phyloP scores from a whole-genome alignment of 1,140 invertebrate genomes.

The Bombus ignitus region DNA sequence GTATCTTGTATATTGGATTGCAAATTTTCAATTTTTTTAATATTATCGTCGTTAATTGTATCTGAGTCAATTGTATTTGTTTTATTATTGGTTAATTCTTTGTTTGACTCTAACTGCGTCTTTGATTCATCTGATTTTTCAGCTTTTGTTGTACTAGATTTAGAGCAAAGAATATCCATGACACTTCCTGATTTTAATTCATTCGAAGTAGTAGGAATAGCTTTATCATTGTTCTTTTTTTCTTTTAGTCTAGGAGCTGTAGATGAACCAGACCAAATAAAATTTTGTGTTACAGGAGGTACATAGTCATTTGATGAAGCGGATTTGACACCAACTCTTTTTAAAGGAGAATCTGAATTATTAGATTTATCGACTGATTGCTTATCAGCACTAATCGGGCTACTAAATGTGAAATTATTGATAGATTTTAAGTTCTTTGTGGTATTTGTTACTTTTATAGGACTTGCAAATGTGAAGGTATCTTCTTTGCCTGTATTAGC shows the following conservation, averaged over 20 bases:
- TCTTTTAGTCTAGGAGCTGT: conserved; percentile 73
- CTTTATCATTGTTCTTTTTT: conserved; percentile 61
- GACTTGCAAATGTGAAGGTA: conserved; percentile 78
- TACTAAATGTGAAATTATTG: conserved; percentile 84
- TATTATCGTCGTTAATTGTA: neutral
- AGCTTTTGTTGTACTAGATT: conserved; percentile 13
- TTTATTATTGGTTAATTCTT: conserved; percentile 11
- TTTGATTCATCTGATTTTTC: conserved; percentile 17
- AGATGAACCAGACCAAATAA: conserved; percentile 72
- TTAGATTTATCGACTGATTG: conserved; percentile 17
- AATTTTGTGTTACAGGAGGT: conserved; percentile 67
- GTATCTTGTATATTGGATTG: conserved; percentile 24
- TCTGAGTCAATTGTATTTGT: neutral
- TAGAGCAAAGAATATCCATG: conserved; percentile 69
- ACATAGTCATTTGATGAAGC: conserved; percentile 18
- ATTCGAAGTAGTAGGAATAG: conserved; percentile 38
- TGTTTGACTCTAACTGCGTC: neutral
- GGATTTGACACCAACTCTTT: conserved; percentile 37
- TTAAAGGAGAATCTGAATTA: conserved; percentile 9
- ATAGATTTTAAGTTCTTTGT: conserved; percentile 76
- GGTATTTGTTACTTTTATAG: conserved; percentile 73
- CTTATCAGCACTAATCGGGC: conserved; percentile 77
- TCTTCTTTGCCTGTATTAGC: conserved; percentile 55
- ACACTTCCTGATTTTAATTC: conserved; percentile 75
- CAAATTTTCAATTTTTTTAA: neutral